Conservation (phyloP, 1,140 invertebrate genomes). For the Drosophila quadrilineata region DNA sequence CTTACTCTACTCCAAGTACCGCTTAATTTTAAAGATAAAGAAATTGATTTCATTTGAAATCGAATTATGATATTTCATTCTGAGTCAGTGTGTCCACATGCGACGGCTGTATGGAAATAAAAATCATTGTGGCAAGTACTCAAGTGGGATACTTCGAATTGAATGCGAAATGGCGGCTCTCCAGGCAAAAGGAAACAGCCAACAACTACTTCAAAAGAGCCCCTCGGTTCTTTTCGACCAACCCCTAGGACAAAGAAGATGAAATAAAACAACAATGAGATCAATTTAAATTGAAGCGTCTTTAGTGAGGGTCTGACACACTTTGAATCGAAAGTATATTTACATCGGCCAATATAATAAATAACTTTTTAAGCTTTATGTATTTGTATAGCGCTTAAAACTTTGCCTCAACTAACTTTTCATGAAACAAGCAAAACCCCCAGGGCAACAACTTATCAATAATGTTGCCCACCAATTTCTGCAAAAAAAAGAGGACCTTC, state of each 20-base stretch:
- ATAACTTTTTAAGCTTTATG: slow-evolving; percentile 64
- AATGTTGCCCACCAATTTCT: slow-evolving; percentile 4
- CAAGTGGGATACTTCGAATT: slow-evolving; percentile 45
- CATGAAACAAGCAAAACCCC: slow-evolving; percentile 34
- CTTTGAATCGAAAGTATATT: too few relatives aligned
- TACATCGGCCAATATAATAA: slow-evolving; percentile 78
- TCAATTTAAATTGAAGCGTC: slow-evolving; percentile 20
- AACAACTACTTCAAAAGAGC: slow-evolving; percentile 47
- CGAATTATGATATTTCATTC: slow-evolving; percentile 70
- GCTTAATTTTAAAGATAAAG: slow-evolving; percentile 70
- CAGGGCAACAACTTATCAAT: slow-evolving; percentile 47
- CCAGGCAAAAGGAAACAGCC: slow-evolving; percentile 23
- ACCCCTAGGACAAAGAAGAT: background rate
- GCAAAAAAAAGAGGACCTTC: background rate
- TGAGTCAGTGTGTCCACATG: background rate
- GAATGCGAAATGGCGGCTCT: slow-evolving; percentile 56
- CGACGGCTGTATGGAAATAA: too few relatives aligned
- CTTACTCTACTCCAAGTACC: slow-evolving; percentile 27
- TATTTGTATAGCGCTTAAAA: slow-evolving; percentile 72
- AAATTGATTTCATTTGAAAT: slow-evolving; percentile 75
- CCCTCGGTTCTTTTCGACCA: background rate
- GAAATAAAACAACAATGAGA: slow-evolving; percentile 22
- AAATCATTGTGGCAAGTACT: slow-evolving; percentile 30
- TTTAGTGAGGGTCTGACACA: slow-evolving; percentile 9
- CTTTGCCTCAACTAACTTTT: slow-evolving; percentile 64